Conservation (phyloP, 2,113 vertebrate genomes). For the Ictalurus furcatus region DNA sequence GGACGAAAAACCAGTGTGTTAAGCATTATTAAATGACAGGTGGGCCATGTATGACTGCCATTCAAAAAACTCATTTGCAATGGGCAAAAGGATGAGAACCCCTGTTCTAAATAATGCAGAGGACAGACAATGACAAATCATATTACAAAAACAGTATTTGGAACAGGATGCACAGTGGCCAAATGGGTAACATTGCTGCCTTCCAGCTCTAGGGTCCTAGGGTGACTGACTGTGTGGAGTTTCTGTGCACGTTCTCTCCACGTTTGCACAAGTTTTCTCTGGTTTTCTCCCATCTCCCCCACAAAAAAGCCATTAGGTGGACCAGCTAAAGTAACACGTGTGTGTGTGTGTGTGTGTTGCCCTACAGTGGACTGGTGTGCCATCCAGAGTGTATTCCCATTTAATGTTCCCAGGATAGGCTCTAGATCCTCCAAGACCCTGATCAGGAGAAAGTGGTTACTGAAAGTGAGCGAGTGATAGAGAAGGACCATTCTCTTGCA, state of each 20-base stretch:
- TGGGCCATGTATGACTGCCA: too few relatives aligned
- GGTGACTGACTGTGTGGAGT: not conserved
- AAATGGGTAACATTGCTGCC: not conserved
- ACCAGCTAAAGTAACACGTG: not conserved
- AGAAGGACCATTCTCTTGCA: not conserved
- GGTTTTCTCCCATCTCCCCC: not conserved
- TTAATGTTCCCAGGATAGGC: not conserved
- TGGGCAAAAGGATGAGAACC: too few relatives aligned
- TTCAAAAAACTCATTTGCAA: too few relatives aligned
- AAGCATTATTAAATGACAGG: too few relatives aligned
- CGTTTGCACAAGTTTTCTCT: not conserved
- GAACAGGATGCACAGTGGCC: not conserved
- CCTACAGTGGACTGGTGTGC: not conserved
- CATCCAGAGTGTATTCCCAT: not conserved
- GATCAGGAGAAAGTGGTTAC: not conserved
- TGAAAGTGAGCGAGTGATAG: not conserved
- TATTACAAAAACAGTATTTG: not conserved
- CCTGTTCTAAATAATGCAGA: not conserved
- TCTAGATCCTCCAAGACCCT: not conserved
- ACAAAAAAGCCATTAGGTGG: not conserved
- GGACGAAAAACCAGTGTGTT: too few relatives aligned
- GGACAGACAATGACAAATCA: not conserved
- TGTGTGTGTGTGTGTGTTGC: not conserved
- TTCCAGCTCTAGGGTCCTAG: not conserved
- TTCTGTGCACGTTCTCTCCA: not conserved